phyloP scores from a whole-genome alignment of 1,140 invertebrate genomes.

The Meloidogyne exigua region DNA sequence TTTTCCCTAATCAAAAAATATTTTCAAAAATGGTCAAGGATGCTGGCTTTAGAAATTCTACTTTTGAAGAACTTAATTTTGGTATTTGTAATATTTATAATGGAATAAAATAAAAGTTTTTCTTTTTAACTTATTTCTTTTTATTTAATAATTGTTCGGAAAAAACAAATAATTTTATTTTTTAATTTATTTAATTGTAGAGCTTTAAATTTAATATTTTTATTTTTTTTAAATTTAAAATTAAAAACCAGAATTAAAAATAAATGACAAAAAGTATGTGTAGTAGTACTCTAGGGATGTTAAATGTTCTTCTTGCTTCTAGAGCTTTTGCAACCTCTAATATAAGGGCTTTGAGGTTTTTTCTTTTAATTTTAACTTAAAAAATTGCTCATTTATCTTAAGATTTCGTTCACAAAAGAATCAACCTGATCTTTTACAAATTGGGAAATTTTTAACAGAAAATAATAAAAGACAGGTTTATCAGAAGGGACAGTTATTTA shows the following conservation, averaged over 20 bases:
- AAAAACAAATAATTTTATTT: no score
- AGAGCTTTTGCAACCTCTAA: slow-evolving; percentile 12
- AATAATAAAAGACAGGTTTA: slow-evolving; percentile 9
- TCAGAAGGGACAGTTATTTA: slow-evolving; percentile 48
- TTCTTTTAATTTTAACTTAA: slow-evolving; percentile 12
- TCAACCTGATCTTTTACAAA: slow-evolving; percentile 2
- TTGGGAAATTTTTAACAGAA: slow-evolving; percentile 3
- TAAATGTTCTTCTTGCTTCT: slow-evolving; percentile 6
- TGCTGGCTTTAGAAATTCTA: slow-evolving; percentile 65
- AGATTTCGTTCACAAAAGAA: slow-evolving; percentile 20
- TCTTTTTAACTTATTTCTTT: no score
- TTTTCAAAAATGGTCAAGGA: slow-evolving; percentile 66
- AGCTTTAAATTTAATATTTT: no score
- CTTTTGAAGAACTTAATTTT: slow-evolving; percentile 67
- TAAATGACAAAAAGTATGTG: slow-evolving; percentile 7
- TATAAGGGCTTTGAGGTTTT: slow-evolving; percentile 21
- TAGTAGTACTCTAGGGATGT: background rate
- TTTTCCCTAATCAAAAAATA: slow-evolving; percentile 76
- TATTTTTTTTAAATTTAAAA: slow-evolving; percentile 6
- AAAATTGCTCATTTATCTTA: background rate
- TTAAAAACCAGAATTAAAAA: background rate
- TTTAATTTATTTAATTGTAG: slow-evolving; percentile 11
- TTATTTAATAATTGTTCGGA: no score
- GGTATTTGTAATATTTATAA: slow-evolving; percentile 68
- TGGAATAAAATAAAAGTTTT: slow-evolving; percentile 65